Conservation (phyloP, 2,113 vertebrate species). For the Phycodurus eques region DNA sequence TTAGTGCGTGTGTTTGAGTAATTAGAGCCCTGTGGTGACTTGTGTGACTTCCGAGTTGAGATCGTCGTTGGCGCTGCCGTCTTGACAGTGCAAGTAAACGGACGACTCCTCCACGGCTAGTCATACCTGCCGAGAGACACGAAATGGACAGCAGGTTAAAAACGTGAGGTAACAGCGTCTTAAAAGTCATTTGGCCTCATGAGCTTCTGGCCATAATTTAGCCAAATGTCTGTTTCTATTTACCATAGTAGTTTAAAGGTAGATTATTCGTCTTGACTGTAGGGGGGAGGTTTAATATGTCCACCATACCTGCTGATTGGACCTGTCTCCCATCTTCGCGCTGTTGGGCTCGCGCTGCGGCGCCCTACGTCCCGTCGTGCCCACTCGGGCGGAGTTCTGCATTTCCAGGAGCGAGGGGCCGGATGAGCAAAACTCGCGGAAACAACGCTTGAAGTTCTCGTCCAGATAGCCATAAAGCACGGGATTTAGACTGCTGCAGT, state of each 20-base stretch:
- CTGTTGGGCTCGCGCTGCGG: constrained; percentile 84
- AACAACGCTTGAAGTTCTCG: constrained; percentile 98
- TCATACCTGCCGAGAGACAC: constrained; percentile 81
- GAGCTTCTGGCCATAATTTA: too few species aligned
- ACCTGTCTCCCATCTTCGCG: constrained; percentile 86
- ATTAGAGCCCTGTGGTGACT: constrained; percentile 74
- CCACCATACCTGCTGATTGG: constrained; percentile 88
- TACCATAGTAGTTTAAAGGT: too few species aligned
- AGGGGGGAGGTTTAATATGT: not conserved
- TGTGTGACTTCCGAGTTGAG: constrained; percentile 81
- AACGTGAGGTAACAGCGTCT: not conserved
- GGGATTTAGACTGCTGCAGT: constrained; percentile 84
- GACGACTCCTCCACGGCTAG: constrained; percentile 89
- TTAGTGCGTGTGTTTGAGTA: constrained; percentile 19
- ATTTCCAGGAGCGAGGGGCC: constrained; percentile 85
- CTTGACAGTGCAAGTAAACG: constrained; percentile 70
- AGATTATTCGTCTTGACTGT: too few species aligned
- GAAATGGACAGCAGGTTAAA: not conserved
- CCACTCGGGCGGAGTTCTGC: constrained; percentile 85
- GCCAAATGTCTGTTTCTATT: too few species aligned
- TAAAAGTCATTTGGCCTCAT: too few species aligned
- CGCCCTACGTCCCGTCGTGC: constrained; percentile 60
- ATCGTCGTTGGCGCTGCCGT: constrained; percentile 70
- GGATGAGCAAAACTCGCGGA: constrained; percentile 96
- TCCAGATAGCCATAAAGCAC: constrained; percentile 98